Conservation (phyloP, 2,113 vertebrate genomes). For the Sprattus sprattus region DNA sequence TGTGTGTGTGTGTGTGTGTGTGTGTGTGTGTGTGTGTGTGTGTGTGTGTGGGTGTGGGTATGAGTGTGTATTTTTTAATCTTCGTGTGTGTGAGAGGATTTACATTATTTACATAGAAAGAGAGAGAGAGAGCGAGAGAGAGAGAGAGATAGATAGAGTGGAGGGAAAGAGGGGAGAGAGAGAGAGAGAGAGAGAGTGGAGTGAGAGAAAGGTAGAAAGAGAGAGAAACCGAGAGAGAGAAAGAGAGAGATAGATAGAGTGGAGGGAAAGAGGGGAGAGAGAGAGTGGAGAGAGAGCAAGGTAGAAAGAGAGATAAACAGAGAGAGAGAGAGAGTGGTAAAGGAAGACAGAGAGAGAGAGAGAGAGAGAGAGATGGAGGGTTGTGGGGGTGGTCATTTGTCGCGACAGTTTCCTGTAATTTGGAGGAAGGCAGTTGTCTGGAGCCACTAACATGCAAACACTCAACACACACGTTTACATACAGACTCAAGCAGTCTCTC, state of each 20-base stretch:
- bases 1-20: neutral
- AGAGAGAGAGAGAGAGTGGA: neutral
- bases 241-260: no score
- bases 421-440: constrained; percentile 37
- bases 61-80: no score
- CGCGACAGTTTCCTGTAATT: constrained; percentile 55
- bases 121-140: neutral
- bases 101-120: neutral
- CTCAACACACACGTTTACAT: constrained; percentile 28
- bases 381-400: constrained; percentile 38
- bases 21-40: neutral
- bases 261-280: neutral
- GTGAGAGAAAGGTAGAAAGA: no score
- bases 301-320: neutral
- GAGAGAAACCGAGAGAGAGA: neutral
- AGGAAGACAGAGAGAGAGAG: constrained; percentile 33
- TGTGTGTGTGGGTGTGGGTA: constrained; percentile 25
- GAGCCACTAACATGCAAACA: neutral
- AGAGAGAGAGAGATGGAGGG: neutral
- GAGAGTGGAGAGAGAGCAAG: neutral
- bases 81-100: neutral
- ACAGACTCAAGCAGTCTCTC: neutral
- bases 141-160: neutral
- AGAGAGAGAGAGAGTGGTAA: constrained; percentile 39
- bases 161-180: neutral